phyloP scores from a whole-genome alignment of 2,797 vertebrate species.

The Ceryle rudis region DNA sequence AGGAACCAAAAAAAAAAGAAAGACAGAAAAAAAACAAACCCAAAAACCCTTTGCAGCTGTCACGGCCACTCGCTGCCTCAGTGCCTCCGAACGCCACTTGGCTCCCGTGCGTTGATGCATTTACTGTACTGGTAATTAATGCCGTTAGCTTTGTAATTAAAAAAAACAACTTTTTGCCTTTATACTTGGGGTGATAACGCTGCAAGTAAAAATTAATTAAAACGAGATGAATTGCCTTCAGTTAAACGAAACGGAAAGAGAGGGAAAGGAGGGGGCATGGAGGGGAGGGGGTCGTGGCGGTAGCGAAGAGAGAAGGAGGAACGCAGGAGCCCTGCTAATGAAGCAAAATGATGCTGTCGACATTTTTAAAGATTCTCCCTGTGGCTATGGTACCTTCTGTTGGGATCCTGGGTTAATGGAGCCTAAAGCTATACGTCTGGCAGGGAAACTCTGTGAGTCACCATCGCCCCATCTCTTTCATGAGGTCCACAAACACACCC shows the following conservation, averaged over 20 bases:
- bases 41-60: slow-evolving; percentile 73
- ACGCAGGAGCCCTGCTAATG: slow-evolving; percentile 72
- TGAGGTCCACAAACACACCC: slow-evolving; percentile 52
- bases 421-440: slow-evolving; percentile 53
- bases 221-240: slow-evolving; percentile 85
- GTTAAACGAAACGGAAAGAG: slow-evolving; percentile 80
- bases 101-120: slow-evolving; percentile 71
- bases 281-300: slow-evolving; percentile 29
- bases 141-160: slow-evolving; percentile 86
- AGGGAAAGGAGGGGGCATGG: slow-evolving; percentile 48
- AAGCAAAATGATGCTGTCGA: slow-evolving; percentile 74
- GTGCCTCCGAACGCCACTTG: slow-evolving; percentile 69
- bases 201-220: slow-evolving; percentile 88
- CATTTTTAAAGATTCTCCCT: slow-evolving; percentile 67
- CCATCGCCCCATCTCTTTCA: neutral
- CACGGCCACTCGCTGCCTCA: slow-evolving; percentile 71
- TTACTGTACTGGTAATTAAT: slow-evolving; percentile 86
- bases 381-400: slow-evolving; percentile 62
- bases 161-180: slow-evolving; percentile 82
- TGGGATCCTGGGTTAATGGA: slow-evolving; percentile 68
- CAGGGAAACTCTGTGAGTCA: slow-evolving; percentile 30
- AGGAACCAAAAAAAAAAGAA: no score
- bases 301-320: slow-evolving; percentile 19
- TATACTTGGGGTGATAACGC: slow-evolving; percentile 82
- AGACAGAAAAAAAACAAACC: neutral